Evolutionary conservation across 2,113 vertebrate genomes (phyloP).

Genomic region (Lates calcarifer): DNA sequence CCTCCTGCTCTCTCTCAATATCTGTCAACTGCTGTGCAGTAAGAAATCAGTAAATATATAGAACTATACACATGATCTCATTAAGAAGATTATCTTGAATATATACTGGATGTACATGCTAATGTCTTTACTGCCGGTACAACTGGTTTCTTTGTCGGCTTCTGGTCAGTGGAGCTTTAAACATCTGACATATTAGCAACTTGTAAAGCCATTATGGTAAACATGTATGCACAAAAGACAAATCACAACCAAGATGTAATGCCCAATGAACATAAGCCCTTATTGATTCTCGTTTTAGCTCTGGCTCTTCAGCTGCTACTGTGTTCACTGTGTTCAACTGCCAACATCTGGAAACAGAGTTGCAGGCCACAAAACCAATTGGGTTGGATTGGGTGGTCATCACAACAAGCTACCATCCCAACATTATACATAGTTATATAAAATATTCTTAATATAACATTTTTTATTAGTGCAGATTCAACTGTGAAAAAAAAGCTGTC

Average conservation of each 20-base stretch:
- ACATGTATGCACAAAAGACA: no score
- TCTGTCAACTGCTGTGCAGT: conserved; percentile 1
- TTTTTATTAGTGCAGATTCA: neutral
- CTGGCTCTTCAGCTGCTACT: no score
- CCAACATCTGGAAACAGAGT: no score
- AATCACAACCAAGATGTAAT: no score
- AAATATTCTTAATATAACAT: neutral
- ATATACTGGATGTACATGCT: neutral
- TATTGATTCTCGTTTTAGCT: no score
- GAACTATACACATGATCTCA: neutral
- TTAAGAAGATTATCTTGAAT: neutral
- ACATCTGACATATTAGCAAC: no score
- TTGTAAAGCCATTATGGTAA: no score
- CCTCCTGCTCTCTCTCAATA: neutral
- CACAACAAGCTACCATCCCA: neutral
- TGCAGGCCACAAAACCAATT: no score
- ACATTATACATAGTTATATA: neutral
- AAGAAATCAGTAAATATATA: neutral
- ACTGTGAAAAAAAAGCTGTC: neutral
- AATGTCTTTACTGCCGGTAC: no score
- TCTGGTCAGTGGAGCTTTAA: neutral
- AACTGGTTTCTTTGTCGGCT: neutral
- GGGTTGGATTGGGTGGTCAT: neutral
- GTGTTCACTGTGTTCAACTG: no score
- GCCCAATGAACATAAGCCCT: no score